Evolutionary conservation across 1,140 invertebrate species (phyloP).

Genomic region (Berghia stephanieae): DNA sequence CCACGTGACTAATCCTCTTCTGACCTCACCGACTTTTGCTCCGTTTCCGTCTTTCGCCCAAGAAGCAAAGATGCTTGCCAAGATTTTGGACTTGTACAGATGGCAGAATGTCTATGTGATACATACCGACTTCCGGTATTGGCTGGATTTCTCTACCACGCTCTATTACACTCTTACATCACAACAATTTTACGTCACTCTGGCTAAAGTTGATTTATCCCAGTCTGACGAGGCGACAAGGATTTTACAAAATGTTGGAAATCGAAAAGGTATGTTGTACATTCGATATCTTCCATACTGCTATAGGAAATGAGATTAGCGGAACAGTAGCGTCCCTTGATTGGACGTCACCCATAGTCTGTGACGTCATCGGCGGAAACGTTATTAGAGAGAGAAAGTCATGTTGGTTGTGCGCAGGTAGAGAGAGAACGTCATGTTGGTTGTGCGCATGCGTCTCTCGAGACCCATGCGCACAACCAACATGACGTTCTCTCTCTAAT

Average conservation of each 20-base stretch:
- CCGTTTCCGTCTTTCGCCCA: slow-evolving; percentile 11
- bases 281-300: no score
- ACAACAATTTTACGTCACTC: background rate
- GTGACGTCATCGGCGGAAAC: no score
- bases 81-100: slow-evolving; percentile 18
- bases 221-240: background rate
- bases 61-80: background rate
- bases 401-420: no score
- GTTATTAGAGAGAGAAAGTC: no score
- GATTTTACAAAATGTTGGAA: background rate
- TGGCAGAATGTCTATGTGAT: slow-evolving; percentile 13
- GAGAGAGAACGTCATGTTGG: no score
- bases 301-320: no score
- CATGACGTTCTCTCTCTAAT: no score
- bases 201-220: no score
- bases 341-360: no score
- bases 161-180: slow-evolving; percentile 9
- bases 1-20: background rate
- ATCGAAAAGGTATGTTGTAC: background rate
- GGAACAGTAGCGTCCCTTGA: no score
- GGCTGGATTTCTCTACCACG: background rate
- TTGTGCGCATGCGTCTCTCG: no score
- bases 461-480: no score
- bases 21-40: background rate
- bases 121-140: background rate